Conservation (phyloP, 1,140 invertebrate species). For the Elymnias hypermnestra region DNA sequence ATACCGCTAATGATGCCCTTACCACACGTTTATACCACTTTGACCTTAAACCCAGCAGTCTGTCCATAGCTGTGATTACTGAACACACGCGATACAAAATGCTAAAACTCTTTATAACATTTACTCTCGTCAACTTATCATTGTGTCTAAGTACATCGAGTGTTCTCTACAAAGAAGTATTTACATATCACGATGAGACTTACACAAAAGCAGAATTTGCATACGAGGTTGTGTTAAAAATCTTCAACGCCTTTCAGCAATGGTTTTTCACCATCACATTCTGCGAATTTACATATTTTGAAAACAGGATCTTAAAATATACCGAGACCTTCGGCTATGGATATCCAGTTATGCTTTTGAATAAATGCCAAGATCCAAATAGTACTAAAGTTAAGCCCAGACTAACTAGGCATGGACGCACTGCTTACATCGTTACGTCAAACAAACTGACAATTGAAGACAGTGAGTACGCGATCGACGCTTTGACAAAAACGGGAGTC, state of each 20-base stretch:
- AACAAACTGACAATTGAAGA: conserved; percentile 39
- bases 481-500: conserved; percentile 52
- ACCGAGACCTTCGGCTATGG: conserved; percentile 51
- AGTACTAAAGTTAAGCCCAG: conserved; percentile 48
- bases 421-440: conserved; percentile 57
- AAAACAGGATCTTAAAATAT: conserved; percentile 62
- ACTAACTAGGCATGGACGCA: conserved; percentile 52
- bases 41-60: conserved; percentile 46
- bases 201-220: conserved; percentile 44
- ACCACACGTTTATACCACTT: conserved; percentile 27
- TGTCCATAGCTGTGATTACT: conserved; percentile 5
- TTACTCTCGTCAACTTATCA: conserved; percentile 24
- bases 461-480: conserved; percentile 44
- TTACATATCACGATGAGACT: conserved; percentile 45
- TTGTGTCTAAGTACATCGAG: conserved; percentile 20
- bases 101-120: conserved; percentile 26
- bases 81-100: conserved; percentile 33
- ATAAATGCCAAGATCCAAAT: conserved; percentile 48
- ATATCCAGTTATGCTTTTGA: conserved; percentile 57
- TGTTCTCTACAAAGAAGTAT: conserved; percentile 40
- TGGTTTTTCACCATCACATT: conserved; percentile 65
- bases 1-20: conserved; percentile 43
- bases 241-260: conserved; percentile 59
- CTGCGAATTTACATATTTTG: conserved; percentile 66
- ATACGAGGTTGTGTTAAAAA: conserved; percentile 52